These are phyloP conservation scores for Tanypteryx hageni DNA, from an alignment of 2,888 invertebrate genomes.

Conservation along the genomic window DNA sequence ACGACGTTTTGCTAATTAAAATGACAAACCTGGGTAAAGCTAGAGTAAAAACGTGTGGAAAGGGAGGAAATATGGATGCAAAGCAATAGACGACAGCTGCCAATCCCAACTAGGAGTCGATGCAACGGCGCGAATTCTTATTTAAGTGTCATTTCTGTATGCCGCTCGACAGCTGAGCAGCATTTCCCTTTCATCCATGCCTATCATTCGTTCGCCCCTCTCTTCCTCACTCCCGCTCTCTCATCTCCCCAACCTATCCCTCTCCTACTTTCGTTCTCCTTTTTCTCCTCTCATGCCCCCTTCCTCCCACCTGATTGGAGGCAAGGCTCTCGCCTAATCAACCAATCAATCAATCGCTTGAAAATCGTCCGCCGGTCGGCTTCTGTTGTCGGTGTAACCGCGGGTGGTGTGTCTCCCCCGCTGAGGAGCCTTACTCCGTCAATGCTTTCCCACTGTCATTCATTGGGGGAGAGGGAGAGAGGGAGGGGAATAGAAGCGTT, in stretches of 20 bases:
- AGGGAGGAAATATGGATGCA: too few species aligned
- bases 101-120: too few species aligned
- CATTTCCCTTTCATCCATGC: conserved; percentile 5
- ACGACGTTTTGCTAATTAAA: too few species aligned
- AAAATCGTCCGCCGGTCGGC: neutral
- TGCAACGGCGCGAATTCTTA: too few species aligned
- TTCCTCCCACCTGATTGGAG: too few species aligned
- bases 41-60: too few species aligned
- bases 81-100: too few species aligned
- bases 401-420: neutral
- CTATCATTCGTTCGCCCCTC: conserved; percentile 80
- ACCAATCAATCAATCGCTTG: neutral
- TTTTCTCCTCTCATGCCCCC: neutral
- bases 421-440: neutral
- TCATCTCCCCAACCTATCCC: conserved; percentile 70
- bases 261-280: neutral
- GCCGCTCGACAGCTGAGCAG: neutral
- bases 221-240: conserved; percentile 77
- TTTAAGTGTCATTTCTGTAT: too few species aligned
- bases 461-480: neutral
- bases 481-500: too few species aligned
- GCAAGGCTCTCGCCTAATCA: neutral
- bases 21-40: too few species aligned
- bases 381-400: neutral
- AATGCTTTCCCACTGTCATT: neutral